Evolutionary conservation across 2,113 vertebrate species (phyloP), one percentile per base, ranked within the genome.

Genomic region (Brachyhypopomus gauderio): DNA sequence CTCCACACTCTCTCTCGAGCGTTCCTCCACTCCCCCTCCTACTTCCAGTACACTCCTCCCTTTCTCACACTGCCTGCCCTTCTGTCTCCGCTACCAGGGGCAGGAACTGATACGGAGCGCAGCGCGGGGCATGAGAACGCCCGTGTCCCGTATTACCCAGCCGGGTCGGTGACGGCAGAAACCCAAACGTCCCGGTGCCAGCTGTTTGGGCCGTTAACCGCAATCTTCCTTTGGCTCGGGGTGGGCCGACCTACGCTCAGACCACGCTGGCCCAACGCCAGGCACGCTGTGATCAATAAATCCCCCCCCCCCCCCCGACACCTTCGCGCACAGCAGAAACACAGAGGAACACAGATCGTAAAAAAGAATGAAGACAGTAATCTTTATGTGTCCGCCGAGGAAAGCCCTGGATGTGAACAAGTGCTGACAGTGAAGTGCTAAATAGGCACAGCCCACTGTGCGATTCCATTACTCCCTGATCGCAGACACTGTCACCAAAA

Each of bases 241-340:
- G n/a, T n/a, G 0, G 3, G 66, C 66, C 20, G n/a, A 38, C 66
- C 19, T 20, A 72, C 87, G 92, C 89, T 92, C 91, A 94, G 92
- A 88, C 90, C 91, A 92, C 90, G 82, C 70, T 71, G 86, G 89
- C 81, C 82, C 59, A 84, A 64, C 89, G 91, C 93, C 93, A 93
- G 90, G 93, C 89, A 89, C 86, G 90, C 92, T 91, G 91, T 88
- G 92, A 88, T 87, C 87, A 89, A 91, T 91, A 92, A 91, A 92
- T 88, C 69, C 85, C 88, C 12, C n/a, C n/a, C n/a, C 88, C 69
- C 85, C 88, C 88, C 23, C 87, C 86, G 89, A 90, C 85, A 91
- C 89, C 84, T 83, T 83, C 85, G 86, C 85, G 85, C 80, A 88
- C 59, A 23, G 22, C 77, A 73, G 22, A 41, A 80, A 77, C 23